Percentiles rank a stretch among this genome's conserved stretches.
Conservation (phyloP, 2,888 invertebrate genomes). For the Luperina nickerlii region DNA sequence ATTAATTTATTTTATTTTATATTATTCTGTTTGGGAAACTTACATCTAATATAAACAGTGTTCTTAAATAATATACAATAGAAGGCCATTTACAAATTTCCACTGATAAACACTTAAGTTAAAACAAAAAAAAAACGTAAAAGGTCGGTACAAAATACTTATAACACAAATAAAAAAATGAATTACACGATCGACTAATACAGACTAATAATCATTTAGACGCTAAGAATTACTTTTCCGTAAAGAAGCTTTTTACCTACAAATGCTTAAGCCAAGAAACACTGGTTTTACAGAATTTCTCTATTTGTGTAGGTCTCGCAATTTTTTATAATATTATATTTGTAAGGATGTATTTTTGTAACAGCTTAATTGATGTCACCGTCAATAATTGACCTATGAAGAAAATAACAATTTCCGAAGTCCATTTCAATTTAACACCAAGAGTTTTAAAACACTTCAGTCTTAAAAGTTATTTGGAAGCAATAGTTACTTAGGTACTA, state of each 20-base stretch:
- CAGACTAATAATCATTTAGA: background rate
- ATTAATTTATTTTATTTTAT: background rate
- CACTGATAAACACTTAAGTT: no score
- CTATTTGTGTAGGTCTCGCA: background rate
- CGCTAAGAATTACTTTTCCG: background rate
- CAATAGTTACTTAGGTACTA: background rate
- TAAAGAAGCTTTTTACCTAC: background rate
- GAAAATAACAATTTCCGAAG: slow-evolving; percentile 7
- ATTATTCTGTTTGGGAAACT: no score
- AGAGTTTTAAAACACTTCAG: slow-evolving; percentile 13
- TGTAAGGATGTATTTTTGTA: background rate
- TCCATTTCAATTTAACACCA: background rate
- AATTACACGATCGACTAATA: background rate
- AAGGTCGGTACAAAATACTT: no score
- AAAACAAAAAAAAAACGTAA: no score
- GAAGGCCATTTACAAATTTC: no score
- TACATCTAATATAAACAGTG: no score
- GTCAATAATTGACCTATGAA: slow-evolving; percentile 10
- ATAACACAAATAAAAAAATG: background rate
- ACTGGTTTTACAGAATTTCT: background rate
- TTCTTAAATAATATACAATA: no score
- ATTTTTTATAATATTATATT: background rate
- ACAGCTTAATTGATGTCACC: background rate
- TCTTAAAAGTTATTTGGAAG: background rate
- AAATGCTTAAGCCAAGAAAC: background rate